Evolutionary conservation across 2,113 vertebrate genomes (phyloP).

Genomic region (Chaenogobius annularis): DNA sequence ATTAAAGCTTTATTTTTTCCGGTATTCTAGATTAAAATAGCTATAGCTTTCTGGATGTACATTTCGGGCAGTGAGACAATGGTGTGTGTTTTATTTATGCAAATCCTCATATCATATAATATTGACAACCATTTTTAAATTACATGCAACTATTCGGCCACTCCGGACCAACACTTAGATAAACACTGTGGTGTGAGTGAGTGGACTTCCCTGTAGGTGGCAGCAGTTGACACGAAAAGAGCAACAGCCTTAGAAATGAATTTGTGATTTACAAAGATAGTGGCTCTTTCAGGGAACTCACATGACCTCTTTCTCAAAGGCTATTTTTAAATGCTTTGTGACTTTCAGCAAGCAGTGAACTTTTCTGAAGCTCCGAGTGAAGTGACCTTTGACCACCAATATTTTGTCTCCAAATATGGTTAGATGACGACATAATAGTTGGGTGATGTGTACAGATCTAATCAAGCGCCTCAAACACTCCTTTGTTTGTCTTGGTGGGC

Average conservation of each 20-base stretch:
- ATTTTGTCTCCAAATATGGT: neutral
- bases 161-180: no score
- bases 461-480: conserved; percentile 32
- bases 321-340: neutral
- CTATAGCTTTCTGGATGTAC: no score
- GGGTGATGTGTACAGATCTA: conserved; percentile 31
- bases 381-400: neutral
- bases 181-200: conserved; percentile 9
- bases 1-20: no score
- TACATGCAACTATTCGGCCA: no score
- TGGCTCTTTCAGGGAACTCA: no score
- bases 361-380: neutral
- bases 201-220: conserved; percentile 22
- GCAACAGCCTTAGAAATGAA: neutral
- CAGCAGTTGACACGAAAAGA: conserved; percentile 8
- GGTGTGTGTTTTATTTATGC: no score
- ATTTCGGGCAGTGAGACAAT: no score
- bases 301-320: neutral
- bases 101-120: no score
- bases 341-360: neutral
- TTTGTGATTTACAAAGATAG: neutral
- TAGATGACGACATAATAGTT: neutral
- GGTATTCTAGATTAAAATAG: no score
- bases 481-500: conserved; percentile 44
- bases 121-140: no score